phyloP scores from a whole-genome alignment of 1,140 invertebrate species.

The Pachypeltis micranthus region DNA sequence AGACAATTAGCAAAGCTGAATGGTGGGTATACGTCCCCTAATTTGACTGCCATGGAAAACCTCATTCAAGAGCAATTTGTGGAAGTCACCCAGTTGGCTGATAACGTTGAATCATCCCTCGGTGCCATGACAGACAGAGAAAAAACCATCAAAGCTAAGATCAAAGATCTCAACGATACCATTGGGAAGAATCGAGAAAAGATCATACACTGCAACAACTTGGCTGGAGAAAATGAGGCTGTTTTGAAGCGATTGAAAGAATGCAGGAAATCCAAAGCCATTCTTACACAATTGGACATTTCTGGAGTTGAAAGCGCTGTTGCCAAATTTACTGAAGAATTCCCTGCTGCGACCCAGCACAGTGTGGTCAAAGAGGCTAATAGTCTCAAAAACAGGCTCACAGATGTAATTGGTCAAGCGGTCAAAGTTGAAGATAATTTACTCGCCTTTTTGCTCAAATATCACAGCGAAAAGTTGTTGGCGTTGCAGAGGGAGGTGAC shows the following conservation, averaged over 20 bases:
- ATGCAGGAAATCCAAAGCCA: slow-evolving; percentile 53
- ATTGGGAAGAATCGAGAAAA: slow-evolving; percentile 68
- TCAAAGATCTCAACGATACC: slow-evolving; percentile 54
- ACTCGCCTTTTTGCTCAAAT: slow-evolving; percentile 70
- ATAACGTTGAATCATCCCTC: slow-evolving; percentile 59
- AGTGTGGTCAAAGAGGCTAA: slow-evolving; percentile 61
- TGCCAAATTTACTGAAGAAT: slow-evolving; percentile 56
- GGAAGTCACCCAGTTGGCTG: slow-evolving; percentile 56
- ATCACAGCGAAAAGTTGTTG: slow-evolving; percentile 71
- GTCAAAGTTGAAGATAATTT: slow-evolving; percentile 72
- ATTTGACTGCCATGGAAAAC: slow-evolving; percentile 52
- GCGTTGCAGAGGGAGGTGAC: slow-evolving; percentile 66
- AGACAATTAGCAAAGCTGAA: slow-evolving; percentile 70
- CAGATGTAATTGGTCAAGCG: slow-evolving; percentile 56
- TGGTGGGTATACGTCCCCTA: slow-evolving; percentile 53
- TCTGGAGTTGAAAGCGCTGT: slow-evolving; percentile 55
- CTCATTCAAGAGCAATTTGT: slow-evolving; percentile 67
- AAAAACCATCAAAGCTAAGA: slow-evolving; percentile 51
- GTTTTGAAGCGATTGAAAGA: slow-evolving; percentile 65
- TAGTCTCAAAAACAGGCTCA: slow-evolving; percentile 61
- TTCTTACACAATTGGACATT: slow-evolving; percentile 50
- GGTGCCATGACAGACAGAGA: slow-evolving; percentile 60
- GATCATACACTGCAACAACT: slow-evolving; percentile 81
- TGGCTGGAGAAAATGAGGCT: slow-evolving; percentile 73
- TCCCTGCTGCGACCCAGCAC: slow-evolving; percentile 65